Conservation (phyloP, 2,797 vertebrate genomes). For the Masticophis lateralis region DNA sequence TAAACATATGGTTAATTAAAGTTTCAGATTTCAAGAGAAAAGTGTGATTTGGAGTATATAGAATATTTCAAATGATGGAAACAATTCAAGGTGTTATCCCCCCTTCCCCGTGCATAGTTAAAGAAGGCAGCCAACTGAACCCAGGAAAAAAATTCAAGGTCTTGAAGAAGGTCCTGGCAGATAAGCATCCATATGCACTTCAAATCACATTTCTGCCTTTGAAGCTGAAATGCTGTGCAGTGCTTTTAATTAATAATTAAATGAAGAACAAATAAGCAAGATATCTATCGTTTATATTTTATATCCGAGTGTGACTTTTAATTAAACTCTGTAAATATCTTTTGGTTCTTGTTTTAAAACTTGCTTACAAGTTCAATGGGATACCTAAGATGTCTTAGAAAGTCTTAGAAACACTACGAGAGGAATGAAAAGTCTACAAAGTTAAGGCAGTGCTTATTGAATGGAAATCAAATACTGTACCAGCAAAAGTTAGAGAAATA, state of each 20-base stretch:
- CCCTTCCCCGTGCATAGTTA: background rate
- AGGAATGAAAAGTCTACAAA: background rate
- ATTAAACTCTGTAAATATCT: background rate
- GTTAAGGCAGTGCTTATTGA: background rate
- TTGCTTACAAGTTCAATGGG: background rate
- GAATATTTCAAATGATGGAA: background rate
- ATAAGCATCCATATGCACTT: background rate
- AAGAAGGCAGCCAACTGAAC: background rate
- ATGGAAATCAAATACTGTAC: background rate
- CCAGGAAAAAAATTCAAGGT: background rate
- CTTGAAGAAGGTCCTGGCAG: background rate
- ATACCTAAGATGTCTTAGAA: background rate
- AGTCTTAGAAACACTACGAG: background rate
- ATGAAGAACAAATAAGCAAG: background rate
- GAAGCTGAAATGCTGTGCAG: background rate
- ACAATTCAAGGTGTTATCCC: background rate
- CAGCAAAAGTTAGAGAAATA: background rate
- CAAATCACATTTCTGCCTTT: background rate
- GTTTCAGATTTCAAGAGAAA: background rate
- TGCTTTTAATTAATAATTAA: background rate
- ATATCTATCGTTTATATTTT: background rate
- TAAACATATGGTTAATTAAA: background rate
- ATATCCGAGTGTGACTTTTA: background rate
- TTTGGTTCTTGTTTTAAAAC: background rate
- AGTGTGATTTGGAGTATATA: background rate